Evolutionary conservation across 2,113 vertebrate species (phyloP).

Genomic region (Barnardius zonarius): DNA sequence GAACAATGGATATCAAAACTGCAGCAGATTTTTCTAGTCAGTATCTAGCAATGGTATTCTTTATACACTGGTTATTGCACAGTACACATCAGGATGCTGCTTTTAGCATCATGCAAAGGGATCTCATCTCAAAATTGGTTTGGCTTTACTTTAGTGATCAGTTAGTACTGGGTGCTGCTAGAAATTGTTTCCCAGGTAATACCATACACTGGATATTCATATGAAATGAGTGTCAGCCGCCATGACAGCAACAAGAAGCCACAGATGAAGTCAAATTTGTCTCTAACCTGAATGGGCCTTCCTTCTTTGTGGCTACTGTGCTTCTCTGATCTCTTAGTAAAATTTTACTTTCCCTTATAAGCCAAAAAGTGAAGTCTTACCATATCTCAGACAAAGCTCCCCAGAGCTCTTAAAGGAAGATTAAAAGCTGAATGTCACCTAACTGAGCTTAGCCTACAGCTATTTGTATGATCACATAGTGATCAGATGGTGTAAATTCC

Average conservation of each 20-base stretch:
- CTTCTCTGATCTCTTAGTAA: not conserved
- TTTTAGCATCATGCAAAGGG: not conserved
- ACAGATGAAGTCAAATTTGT: not conserved
- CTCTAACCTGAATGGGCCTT: not conserved
- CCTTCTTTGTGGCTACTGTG: not conserved
- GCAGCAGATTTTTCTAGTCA: not conserved
- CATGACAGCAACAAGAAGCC: not conserved
- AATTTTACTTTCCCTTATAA: not conserved
- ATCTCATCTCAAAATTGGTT: not conserved
- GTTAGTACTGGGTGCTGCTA: not conserved
- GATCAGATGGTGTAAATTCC: not conserved
- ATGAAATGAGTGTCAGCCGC: not conserved
- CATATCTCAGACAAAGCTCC: not conserved
- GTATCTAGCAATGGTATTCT: not conserved
- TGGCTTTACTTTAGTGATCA: not conserved
- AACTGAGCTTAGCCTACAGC: not conserved
- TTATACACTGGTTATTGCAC: not conserved
- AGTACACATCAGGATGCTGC: not conserved
- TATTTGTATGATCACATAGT: constrained; percentile 8
- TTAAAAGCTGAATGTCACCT: not conserved
- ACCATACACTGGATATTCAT: not conserved
- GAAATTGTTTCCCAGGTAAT: not conserved
- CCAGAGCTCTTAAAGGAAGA: not conserved
- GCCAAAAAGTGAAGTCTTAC: not conserved
- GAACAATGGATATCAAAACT: not conserved